Evolutionary conservation across 1,140 invertebrate species (phyloP).

Genomic region (Drosophila grimshawi): DNA sequence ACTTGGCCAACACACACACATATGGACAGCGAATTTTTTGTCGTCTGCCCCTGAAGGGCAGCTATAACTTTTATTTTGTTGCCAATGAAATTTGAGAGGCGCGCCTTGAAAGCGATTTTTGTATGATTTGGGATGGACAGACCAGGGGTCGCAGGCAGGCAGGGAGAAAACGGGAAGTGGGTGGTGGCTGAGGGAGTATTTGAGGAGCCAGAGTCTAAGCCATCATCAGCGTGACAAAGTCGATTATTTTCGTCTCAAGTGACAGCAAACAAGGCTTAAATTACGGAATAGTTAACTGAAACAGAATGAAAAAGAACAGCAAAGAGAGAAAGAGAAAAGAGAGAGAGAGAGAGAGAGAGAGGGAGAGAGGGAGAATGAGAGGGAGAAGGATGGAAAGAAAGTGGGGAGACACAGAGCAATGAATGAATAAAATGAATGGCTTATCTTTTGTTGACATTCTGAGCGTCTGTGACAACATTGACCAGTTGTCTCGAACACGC

Average conservation of each 20-base stretch:
- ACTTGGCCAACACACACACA: not conserved
- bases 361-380: not conserved
- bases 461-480: constrained; percentile 80
- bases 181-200: not conserved
- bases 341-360: not conserved
- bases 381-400: not conserved
- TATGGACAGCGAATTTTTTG: constrained; percentile 17
- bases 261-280: constrained; percentile 81
- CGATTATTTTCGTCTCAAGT: constrained; percentile 82
- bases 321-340: not conserved
- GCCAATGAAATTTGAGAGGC: constrained; percentile 65
- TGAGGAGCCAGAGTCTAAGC: not conserved
- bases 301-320: not conserved
- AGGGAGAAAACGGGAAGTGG: not conserved
- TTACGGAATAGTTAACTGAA: constrained; percentile 80
- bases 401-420: constrained; percentile 32
- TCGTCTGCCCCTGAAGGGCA: constrained; percentile 21
- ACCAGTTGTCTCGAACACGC: constrained; percentile 66
- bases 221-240: constrained; percentile 67
- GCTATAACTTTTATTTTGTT: constrained; percentile 41
- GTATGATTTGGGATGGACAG: constrained; percentile 18
- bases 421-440: constrained; percentile 83
- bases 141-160: not conserved
- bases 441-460: constrained; percentile 82
- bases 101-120: constrained; percentile 48